Evolutionary conservation across 2,797 vertebrate genomes (phyloP).

Genomic region (Intellagama lesueurii): DNA sequence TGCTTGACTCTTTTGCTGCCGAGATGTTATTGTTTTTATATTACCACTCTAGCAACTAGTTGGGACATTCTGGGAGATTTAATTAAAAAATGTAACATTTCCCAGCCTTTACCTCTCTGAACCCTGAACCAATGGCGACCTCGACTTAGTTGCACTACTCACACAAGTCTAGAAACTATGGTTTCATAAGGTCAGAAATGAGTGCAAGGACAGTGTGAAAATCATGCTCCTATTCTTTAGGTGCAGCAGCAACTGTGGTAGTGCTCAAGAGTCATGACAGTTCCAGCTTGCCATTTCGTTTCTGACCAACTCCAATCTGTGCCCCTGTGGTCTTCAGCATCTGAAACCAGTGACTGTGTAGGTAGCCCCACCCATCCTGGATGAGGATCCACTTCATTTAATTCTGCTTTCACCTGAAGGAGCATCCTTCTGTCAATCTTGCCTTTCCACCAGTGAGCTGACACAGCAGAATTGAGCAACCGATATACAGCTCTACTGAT

Average conservation of each 20-base stretch:
- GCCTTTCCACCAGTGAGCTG: constrained; percentile 83
- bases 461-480: constrained; percentile 83
- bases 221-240: background rate
- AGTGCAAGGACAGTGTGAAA: constrained; percentile 25
- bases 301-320: no score
- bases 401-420: constrained; percentile 83
- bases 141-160: no score
- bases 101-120: no score
- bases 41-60: no score
- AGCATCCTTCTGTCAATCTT: constrained; percentile 83
- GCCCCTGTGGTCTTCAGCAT: background rate
- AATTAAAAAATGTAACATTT: no score
- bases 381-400: constrained; percentile 44
- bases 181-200: constrained; percentile 59
- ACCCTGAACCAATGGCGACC: no score
- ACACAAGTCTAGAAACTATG: no score
- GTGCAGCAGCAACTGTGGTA: no score
- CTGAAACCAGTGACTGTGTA: background rate
- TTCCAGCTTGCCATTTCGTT: no score
- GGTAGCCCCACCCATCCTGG: constrained; percentile 1
- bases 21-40: no score
- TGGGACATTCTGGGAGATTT: no score
- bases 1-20: background rate
- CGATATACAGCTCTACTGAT: constrained; percentile 81
- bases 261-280: background rate